Percentiles rank a stretch among this genome's conserved stretches.
phyloP scores from a whole-genome alignment of 1,140 invertebrate species.

The Megalopta genalis region DNA sequence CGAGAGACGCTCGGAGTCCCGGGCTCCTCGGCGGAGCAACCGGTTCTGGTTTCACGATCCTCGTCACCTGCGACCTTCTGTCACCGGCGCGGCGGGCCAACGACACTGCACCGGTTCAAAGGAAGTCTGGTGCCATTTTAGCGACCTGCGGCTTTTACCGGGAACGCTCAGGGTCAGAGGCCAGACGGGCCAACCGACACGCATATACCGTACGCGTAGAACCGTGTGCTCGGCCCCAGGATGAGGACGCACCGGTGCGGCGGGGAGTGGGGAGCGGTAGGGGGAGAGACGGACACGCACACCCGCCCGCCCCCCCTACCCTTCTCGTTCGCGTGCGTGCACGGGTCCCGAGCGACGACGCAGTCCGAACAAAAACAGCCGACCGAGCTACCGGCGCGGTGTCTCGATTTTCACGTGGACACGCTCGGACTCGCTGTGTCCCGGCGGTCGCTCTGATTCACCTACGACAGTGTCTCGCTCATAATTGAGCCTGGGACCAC shows the following conservation, averaged over 20 bases:
- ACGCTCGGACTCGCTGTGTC: background rate
- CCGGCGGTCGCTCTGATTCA: no score
- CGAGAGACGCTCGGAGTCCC: slow-evolving; percentile 33
- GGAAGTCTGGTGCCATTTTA: slow-evolving; percentile 70
- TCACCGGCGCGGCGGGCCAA: slow-evolving; percentile 60
- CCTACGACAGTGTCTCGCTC: no score
- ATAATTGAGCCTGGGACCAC: no score
- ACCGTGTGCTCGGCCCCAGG: slow-evolving; percentile 1
- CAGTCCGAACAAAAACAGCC: slow-evolving; percentile 24
- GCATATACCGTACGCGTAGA: slow-evolving; percentile 40
- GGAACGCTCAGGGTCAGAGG: slow-evolving; percentile 68
- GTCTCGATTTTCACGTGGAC: slow-evolving; percentile 46
- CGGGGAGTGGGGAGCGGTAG: no score
- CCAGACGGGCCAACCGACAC: slow-evolving; percentile 64
- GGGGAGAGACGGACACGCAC: slow-evolving; percentile 26
- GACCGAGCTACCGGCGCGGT: slow-evolving; percentile 5
- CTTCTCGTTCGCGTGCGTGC: background rate
- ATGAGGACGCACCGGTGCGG: slow-evolving; percentile 27
- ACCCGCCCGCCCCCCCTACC: background rate
- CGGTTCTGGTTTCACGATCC: slow-evolving; percentile 65
- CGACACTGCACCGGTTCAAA: slow-evolving; percentile 68
- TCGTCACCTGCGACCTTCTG: slow-evolving; percentile 69
- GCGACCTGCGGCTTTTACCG: slow-evolving; percentile 65
- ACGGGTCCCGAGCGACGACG: no score
- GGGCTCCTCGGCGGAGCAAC: slow-evolving; percentile 54